These are phyloP conservation scores for Peromyscus leucopus DNA, from an alignment of 2,113 vertebrate genomes.

Conservation along the genomic window DNA sequence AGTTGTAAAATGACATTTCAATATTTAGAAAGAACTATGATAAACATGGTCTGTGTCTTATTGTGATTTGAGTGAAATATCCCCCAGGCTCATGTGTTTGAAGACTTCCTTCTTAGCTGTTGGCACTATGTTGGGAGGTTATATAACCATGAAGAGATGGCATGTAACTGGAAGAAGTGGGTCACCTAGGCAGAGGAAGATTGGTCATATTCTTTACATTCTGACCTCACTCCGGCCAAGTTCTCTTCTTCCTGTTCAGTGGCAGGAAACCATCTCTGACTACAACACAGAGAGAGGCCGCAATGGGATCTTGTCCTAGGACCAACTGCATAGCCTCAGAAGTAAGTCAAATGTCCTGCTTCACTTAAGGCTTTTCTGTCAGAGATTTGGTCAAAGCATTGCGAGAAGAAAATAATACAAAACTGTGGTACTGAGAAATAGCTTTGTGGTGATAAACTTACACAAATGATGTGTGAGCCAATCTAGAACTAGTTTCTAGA, in stretches of 20 bases:
- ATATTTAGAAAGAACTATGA: conserved; percentile 17
- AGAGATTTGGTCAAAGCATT: not conserved
- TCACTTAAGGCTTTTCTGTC: not conserved
- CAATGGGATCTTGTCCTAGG: not conserved
- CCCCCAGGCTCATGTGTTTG: not conserved
- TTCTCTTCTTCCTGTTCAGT: not conserved
- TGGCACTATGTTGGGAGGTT: not conserved
- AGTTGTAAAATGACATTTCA: not conserved
- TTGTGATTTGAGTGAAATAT: not conserved
- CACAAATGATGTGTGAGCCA: not conserved
- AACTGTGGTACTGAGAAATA: not conserved
- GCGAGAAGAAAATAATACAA: not conserved
- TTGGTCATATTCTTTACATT: no score
- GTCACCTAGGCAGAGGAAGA: no score
- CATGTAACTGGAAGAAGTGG: not conserved
- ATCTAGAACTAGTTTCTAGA: not conserved
- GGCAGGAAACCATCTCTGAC: no score
- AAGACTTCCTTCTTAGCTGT: not conserved
- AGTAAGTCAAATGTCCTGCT: not conserved
- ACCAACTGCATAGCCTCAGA: not conserved
- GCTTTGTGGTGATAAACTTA: not conserved
- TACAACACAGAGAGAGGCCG: not conserved
- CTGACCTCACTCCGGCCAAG: not conserved
- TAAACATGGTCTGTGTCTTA: not conserved
- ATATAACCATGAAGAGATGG: not conserved